Conservation (phyloP, 2,888 invertebrate genomes). For the Aleiodes alternator region DNA sequence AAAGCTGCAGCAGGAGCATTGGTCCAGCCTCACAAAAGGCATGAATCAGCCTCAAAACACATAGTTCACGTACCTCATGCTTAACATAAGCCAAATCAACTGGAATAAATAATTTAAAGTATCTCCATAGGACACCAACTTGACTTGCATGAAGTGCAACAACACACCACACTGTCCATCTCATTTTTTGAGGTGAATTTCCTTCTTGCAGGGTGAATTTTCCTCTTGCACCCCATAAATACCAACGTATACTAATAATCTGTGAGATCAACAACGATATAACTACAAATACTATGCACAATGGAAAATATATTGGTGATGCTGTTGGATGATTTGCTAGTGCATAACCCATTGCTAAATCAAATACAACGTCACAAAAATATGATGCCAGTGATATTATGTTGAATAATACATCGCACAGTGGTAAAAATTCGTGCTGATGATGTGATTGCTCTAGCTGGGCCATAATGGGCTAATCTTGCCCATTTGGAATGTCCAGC, state of each 20-base stretch:
- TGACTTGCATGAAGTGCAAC: constrained; percentile 82
- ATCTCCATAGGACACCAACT: constrained; percentile 87
- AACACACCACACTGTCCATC: constrained; percentile 75
- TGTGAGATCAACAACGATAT: constrained; percentile 86
- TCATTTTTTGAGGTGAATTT: constrained; percentile 60
- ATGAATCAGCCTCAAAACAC: constrained; percentile 88
- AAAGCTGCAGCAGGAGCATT: constrained; percentile 88
- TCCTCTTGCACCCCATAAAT: constrained; percentile 76
- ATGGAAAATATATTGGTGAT: constrained; percentile 67
- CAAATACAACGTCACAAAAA: constrained; percentile 94
- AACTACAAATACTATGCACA: constrained; percentile 82
- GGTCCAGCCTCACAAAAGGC: constrained; percentile 93
- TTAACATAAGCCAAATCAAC: constrained; percentile 89
- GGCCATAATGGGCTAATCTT: constrained; percentile 74
- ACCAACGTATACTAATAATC: constrained; percentile 86
- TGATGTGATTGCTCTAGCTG: constrained; percentile 69
- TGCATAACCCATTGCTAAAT: constrained; percentile 90
- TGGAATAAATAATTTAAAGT: constrained; percentile 89
- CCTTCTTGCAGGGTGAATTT: constrained; percentile 60
- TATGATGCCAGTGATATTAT: constrained; percentile 92
- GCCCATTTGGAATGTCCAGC: constrained; percentile 73
- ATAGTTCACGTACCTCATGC: constrained; percentile 84
- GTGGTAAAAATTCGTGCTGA: constrained; percentile 86
- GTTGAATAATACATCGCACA: constrained; percentile 94
- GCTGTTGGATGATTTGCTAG: constrained; percentile 79